Evolutionary conservation across 2,797 vertebrate genomes (phyloP).

Genomic region (Synanceia verrucosa): DNA sequence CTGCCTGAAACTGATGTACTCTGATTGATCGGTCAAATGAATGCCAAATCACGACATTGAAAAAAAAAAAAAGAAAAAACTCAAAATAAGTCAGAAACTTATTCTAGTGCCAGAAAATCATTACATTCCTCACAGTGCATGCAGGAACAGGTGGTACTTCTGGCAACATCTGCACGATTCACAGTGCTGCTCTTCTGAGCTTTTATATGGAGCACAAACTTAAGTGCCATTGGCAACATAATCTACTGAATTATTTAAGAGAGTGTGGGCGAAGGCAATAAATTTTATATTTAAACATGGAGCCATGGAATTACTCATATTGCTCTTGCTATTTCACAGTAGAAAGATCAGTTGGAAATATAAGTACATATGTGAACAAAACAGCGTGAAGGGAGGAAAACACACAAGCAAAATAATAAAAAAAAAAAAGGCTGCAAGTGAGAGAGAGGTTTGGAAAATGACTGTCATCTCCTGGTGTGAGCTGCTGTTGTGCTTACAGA

Average conservation of each 20-base stretch:
- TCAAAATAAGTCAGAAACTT: background rate
- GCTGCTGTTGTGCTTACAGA: constrained; percentile 1
- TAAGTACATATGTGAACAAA: background rate
- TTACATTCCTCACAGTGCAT: background rate
- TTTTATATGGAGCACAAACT: constrained; percentile 16
- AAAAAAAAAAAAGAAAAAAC: background rate
- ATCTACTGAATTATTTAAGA: constrained; percentile 44
- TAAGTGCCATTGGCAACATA: constrained; percentile 6
- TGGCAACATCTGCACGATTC: constrained; percentile 8
- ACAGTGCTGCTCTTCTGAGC: constrained; percentile 4
- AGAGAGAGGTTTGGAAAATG: constrained; percentile 1
- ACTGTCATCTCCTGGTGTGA: background rate
- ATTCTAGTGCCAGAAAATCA: background rate
- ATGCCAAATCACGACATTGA: background rate
- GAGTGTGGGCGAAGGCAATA: constrained; percentile 5
- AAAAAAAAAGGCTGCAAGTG: background rate
- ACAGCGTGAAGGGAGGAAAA: background rate
- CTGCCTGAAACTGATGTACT: background rate
- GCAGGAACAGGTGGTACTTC: background rate
- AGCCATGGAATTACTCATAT: background rate
- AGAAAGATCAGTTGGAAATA: background rate
- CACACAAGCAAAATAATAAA: background rate
- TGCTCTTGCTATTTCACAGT: background rate
- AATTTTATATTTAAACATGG: constrained; percentile 12
- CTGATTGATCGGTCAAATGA: background rate